phyloP scores from a whole-genome alignment of 2,888 invertebrate species.

The Tyria jacobaeae region DNA sequence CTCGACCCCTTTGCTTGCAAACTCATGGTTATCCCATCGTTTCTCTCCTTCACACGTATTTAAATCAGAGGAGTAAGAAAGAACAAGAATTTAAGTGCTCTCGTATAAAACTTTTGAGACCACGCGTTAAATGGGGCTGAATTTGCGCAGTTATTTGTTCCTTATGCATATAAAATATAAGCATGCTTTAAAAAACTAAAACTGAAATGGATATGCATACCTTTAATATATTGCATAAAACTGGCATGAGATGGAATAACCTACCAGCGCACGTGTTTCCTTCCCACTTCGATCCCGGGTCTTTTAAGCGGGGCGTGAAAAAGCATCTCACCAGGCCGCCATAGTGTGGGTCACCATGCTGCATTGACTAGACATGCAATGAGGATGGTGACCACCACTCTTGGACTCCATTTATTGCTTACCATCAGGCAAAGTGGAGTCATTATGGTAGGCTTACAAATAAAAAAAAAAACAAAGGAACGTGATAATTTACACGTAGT shows the following conservation, averaged over 20 bases:
- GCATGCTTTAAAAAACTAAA: slow-evolving; percentile 26
- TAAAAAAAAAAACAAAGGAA: too few relatives aligned
- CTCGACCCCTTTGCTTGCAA: slow-evolving; percentile 66
- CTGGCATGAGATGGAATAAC: slow-evolving; percentile 20
- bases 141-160: slow-evolving; percentile 50
- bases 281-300: too few relatives aligned
- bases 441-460: too few relatives aligned
- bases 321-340: too few relatives aligned
- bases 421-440: too few relatives aligned
- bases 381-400: too few relatives aligned
- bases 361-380: too few relatives aligned
- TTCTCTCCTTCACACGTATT: slow-evolving; percentile 53
- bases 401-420: too few relatives aligned
- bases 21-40: slow-evolving; percentile 53
- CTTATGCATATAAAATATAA: slow-evolving; percentile 28
- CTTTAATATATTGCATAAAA: neutral
- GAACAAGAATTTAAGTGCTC: slow-evolving; percentile 48
- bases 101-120: slow-evolving; percentile 53
- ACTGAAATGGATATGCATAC: slow-evolving; percentile 25
- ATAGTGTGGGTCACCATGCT: too few relatives aligned
- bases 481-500: slow-evolving; percentile 30
- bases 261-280: too few relatives aligned
- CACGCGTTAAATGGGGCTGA: slow-evolving; percentile 44
- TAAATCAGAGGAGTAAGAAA: slow-evolving; percentile 45
- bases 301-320: too few relatives aligned